These are phyloP conservation scores for Byasa hedistus DNA, from an alignment of 2,888 invertebrate genomes.

Conservation along the genomic window DNA sequence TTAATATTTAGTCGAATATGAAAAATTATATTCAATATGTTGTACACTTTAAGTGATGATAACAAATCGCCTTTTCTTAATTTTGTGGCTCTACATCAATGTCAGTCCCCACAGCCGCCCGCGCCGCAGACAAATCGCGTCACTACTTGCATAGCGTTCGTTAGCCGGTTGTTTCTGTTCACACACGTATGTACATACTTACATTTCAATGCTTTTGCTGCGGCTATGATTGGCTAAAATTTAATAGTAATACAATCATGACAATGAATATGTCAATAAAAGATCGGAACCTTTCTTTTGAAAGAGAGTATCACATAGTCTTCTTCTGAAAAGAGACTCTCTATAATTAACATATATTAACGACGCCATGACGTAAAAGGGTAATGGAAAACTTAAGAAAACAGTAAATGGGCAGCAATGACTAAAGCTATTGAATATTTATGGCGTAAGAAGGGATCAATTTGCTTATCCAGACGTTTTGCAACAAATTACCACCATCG, in stretches of 20 bases:
- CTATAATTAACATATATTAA: background rate
- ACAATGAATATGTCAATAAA: constrained; percentile 23
- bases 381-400: background rate
- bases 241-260: constrained; percentile 38
- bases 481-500: constrained; percentile 75
- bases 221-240: constrained; percentile 48
- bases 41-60: background rate
- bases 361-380: background rate
- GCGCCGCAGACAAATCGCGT: constrained; percentile 56
- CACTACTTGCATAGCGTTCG: constrained; percentile 60
- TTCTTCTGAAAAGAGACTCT: background rate
- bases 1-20: too few species aligned
- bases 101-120: constrained; percentile 36
- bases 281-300: too few species aligned
- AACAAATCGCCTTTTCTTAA: constrained; percentile 30
- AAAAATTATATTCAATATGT: background rate
- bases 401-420: constrained; percentile 16
- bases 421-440: constrained; percentile 54
- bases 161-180: constrained; percentile 67
- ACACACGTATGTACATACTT: constrained; percentile 54
- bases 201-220: constrained; percentile 56
- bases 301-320: background rate
- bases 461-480: constrained; percentile 74
- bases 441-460: constrained; percentile 67
- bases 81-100: constrained; percentile 35